Evolutionary conservation across 2,797 vertebrate genomes (phyloP).

Genomic region (Phataginus tricuspis): DNA sequence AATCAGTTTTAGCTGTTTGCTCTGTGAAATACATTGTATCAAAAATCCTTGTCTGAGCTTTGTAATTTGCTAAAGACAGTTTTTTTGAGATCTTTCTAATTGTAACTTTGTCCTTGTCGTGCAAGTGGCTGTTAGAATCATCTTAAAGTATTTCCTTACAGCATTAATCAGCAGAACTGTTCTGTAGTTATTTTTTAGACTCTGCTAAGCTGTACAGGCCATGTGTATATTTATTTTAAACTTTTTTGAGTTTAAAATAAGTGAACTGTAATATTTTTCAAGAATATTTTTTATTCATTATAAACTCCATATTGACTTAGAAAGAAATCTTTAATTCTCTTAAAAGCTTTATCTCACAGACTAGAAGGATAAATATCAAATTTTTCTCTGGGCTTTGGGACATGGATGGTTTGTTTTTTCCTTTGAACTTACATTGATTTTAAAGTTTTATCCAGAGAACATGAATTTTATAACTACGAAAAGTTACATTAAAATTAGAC

Average conservation of each 20-base stretch:
- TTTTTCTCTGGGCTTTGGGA: neutral
- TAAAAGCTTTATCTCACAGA: neutral
- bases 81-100: slow-evolving; percentile 43
- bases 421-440: neutral
- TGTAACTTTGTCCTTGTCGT: slow-evolving; percentile 35
- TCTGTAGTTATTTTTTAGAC: neutral
- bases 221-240: slow-evolving; percentile 9
- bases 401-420: neutral
- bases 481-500: slow-evolving; percentile 18
- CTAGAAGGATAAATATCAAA: slow-evolving; percentile 18
- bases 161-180: neutral
- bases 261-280: neutral
- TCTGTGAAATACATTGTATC: neutral
- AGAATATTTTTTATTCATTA: slow-evolving; percentile 11
- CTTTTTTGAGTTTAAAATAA: neutral
- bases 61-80: neutral
- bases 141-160: slow-evolving; percentile 23
- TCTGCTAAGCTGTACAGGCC: neutral
- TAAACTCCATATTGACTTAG: neutral
- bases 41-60: slow-evolving; percentile 31
- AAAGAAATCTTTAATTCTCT: neutral
- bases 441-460: neutral
- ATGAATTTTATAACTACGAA: slow-evolving; percentile 26
- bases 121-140: neutral
- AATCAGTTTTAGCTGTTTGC: neutral